Conservation (phyloP, 2,888 invertebrate genomes). For the Anticlea derivata region DNA sequence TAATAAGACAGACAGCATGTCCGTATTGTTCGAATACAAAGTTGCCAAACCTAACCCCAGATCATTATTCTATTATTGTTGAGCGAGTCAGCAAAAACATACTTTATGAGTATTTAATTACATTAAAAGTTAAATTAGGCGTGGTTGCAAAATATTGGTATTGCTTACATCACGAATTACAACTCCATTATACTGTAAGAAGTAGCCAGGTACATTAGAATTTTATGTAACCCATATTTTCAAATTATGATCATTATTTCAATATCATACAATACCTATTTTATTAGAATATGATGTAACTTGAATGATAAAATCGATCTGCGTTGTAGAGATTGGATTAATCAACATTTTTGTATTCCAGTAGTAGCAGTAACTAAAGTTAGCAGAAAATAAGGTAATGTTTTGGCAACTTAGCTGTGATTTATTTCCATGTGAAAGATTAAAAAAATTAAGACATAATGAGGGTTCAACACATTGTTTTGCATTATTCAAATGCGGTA, state of each 20-base stretch:
- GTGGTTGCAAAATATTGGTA: constrained; percentile 50
- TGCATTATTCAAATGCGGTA: constrained; percentile 7
- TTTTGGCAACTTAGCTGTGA: not conserved
- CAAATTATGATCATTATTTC: constrained; percentile 50
- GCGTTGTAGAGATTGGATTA: constrained; percentile 21
- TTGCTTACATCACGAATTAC: constrained; percentile 41
- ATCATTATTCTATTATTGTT: constrained; percentile 36
- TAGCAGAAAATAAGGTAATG: not conserved
- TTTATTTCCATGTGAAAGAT: constrained; percentile 12
- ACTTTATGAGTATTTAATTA: constrained; percentile 43
- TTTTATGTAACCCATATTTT: constrained; percentile 27
- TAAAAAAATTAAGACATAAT: constrained; percentile 2
- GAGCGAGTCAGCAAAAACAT: constrained; percentile 35
- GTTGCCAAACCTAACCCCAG: constrained; percentile 20
- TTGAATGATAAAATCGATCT: constrained; percentile 18
- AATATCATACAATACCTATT: constrained; percentile 45
- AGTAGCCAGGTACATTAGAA: constrained; percentile 21
- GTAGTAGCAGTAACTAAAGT: constrained; percentile 1
- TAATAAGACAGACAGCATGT: not conserved
- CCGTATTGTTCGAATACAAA: constrained; percentile 16
- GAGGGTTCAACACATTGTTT: constrained; percentile 12
- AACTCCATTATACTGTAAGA: constrained; percentile 36
- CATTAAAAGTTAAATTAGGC: constrained; percentile 42
- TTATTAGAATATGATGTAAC: constrained; percentile 27
- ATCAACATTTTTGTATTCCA: constrained; percentile 17